phyloP scores from a whole-genome alignment of 2,888 invertebrate species.

The Pseudococcus jackbeardsleyi region DNA sequence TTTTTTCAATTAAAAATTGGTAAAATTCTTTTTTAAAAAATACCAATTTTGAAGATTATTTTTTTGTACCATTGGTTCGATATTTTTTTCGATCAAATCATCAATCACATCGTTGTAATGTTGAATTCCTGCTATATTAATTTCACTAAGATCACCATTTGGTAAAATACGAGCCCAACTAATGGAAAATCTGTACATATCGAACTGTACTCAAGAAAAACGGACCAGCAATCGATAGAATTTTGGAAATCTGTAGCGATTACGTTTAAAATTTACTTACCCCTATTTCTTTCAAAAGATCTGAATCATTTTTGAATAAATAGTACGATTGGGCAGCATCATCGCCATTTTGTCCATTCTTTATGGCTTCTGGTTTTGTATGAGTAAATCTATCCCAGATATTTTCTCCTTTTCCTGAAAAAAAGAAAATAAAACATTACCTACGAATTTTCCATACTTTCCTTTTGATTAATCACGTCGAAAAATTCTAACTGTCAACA shows the following conservation, averaged over 20 bases:
- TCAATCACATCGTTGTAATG: constrained; percentile 72
- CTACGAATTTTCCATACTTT: background rate
- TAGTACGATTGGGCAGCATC: constrained; percentile 79
- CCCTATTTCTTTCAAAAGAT: constrained; percentile 70
- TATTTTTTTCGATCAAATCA: constrained; percentile 70
- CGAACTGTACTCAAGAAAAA: background rate
- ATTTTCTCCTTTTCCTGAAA: constrained; percentile 75
- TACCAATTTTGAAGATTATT: background rate
- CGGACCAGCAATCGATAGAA: no score
- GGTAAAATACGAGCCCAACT: constrained; percentile 72
- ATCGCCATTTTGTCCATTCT: constrained; percentile 75
- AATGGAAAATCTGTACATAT: constrained; percentile 69
- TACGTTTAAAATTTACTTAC: constrained; percentile 68
- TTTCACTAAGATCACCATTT: constrained; percentile 68
- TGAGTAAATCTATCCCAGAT: constrained; percentile 80
- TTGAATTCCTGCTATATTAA: constrained; percentile 71
- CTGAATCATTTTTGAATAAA: constrained; percentile 74
- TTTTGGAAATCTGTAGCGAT: background rate
- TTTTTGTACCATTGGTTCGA: constrained; percentile 69
- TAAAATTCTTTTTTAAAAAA: no score
- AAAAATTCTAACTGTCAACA: constrained; percentile 70
- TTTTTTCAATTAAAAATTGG: background rate
- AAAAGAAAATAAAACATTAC: background rate
- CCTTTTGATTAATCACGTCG: background rate
- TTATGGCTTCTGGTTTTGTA: constrained; percentile 72